Conservation (phyloP, 92 coral and sea anemone genomes). For the Phenganax stokvisi region DNA sequence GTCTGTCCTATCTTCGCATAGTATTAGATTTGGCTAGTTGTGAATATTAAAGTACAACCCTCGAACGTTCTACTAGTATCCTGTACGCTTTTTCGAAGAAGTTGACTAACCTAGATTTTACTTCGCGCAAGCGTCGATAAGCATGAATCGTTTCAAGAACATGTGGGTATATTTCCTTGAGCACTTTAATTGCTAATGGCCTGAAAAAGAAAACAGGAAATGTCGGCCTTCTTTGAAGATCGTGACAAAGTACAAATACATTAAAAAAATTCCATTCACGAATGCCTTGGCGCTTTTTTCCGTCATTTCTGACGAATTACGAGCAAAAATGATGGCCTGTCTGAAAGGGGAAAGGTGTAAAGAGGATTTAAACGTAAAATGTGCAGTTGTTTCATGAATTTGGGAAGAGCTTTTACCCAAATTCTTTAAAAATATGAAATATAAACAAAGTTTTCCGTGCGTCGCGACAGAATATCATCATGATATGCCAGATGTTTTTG, state of each 20-base stretch:
- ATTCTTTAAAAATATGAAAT: not conserved
- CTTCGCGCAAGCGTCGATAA: not conserved
- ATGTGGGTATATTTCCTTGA: not conserved
- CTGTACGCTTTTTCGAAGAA: not conserved
- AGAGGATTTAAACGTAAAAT: not conserved
- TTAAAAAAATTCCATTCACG: constrained; percentile 16
- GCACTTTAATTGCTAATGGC: no score
- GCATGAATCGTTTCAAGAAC: not conserved
- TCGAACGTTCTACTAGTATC: not conserved
- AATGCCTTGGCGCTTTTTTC: not conserved
- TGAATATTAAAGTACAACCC: not conserved
- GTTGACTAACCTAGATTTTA: not conserved
- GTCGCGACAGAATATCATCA: constrained; percentile 20
- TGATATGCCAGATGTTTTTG: constrained; percentile 32
- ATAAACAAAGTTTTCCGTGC: constrained; percentile 5
- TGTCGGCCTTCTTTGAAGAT: constrained; percentile 25
- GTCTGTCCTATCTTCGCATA: not conserved
- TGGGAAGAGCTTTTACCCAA: not conserved
- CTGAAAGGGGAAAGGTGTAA: not conserved
- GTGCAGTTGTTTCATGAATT: not conserved
- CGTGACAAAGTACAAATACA: not conserved
- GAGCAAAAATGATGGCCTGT: not conserved
- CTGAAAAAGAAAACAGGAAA: constrained; percentile 27
- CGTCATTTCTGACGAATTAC: not conserved
- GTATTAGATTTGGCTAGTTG: not conserved